Evolutionary conservation across 53 echinoderm and acorn worm genomes (phyloP), one percentile per base, ranked within the genome.

Genomic region (Holothuria leucospilota): DNA sequence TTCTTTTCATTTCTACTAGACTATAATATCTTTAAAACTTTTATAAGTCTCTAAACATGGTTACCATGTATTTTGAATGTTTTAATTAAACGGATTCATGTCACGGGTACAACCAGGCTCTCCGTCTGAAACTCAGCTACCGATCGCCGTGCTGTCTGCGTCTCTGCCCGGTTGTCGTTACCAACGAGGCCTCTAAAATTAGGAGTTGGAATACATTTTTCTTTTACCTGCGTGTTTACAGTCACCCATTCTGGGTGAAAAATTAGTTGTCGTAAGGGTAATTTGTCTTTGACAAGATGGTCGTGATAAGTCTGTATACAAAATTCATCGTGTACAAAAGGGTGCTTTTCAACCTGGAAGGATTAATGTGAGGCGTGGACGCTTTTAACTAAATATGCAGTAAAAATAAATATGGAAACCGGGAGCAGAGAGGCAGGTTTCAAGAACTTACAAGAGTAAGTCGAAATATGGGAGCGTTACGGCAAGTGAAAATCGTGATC

Each of bases 161-260:
- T 56, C 18, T 56, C 16, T 56, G 16, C 74, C 20, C 40, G 24
- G 51, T 23, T 51, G 52, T 74, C 49, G 52, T 74, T 51, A 13
- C 51, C 39, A 74, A 13, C 74, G 15, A 18, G 51, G 23, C 52
- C 49, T 51, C 74, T 74, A 46, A 74, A 74, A 74, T 74, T 74
- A 23, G 52, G 74, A 74, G 26, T 49, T 74, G 52, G 74, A 74
- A 74, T 74, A 49, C 74, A 74, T 74, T 74, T 74, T 74, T 74
- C 74, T 74, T 69, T 74, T 74, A 74, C 74, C 74, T 74, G 74
- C n/a, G 51, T 74, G 74, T 74, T 74, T 74, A 74, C 74, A 74
- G 52, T 74, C 74, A 74, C 16, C 49, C 74, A 42, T 74, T 74
- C 49, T 52, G n/a, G 39, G 74, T 74, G 74, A 74, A 51, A 52